These are phyloP conservation scores for Epistrophe grossulariae DNA, from an alignment of 2,888 invertebrate species.

Conservation along the genomic window DNA sequence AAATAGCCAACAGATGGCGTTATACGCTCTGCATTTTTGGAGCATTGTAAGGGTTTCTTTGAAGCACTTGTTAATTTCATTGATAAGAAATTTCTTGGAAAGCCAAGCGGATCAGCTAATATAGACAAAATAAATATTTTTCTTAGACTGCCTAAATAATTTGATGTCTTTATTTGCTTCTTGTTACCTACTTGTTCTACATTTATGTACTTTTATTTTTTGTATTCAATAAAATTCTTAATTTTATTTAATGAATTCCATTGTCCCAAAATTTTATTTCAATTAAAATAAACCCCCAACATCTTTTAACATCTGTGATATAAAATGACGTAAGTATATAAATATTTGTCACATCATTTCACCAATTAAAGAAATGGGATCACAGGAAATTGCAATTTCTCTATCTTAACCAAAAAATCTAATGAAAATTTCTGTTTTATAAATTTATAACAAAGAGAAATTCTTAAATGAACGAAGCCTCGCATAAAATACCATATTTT, in stretches of 20 bases:
- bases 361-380: constrained; percentile 29
- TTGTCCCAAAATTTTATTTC: neutral
- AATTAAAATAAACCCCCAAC: neutral
- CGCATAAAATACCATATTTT: constrained; percentile 54
- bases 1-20: too few relatives aligned
- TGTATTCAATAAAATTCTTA: too few relatives aligned
- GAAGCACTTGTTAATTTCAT: too few relatives aligned
- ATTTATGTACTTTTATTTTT: too few relatives aligned
- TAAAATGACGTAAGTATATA: constrained; percentile 17
- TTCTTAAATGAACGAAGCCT: constrained; percentile 10
- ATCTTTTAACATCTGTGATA: neutral
- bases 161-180: too few relatives aligned
- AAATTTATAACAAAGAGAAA: constrained; percentile 47
- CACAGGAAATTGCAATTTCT: constrained; percentile 47
- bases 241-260: neutral
- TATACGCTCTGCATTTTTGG: too few relatives aligned
- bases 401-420: constrained; percentile 55
- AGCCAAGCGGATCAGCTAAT: too few relatives aligned
- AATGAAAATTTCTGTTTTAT: constrained; percentile 1
- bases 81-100: too few relatives aligned
- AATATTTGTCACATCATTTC: constrained; percentile 21
- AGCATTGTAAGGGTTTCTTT: too few relatives aligned
- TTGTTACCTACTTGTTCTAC: too few relatives aligned
- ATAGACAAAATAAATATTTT: too few relatives aligned
- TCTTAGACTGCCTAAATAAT: too few relatives aligned